phyloP scores from a whole-genome alignment of 2,113 vertebrate genomes.

The Laticauda laticaudata region DNA sequence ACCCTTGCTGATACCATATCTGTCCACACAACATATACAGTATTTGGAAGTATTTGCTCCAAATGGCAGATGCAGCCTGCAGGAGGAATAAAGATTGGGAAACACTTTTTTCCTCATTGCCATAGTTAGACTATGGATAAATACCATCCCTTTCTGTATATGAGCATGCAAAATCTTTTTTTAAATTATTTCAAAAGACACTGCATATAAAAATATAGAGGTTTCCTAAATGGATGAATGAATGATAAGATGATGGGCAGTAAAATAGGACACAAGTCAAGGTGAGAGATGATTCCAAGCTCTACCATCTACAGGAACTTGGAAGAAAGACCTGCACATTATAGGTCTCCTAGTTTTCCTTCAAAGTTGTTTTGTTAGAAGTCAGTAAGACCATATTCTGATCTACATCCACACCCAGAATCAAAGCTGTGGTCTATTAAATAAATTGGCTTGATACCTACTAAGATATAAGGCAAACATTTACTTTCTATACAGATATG shows the following conservation, averaged over 20 bases:
- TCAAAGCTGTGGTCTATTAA: background rate
- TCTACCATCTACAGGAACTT: background rate
- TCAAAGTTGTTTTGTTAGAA: background rate
- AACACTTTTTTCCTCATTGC: background rate
- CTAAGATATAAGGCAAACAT: background rate
- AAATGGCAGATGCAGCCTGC: background rate
- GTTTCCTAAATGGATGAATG: background rate
- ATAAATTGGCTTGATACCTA: background rate
- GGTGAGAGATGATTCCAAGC: background rate
- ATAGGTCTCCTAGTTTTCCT: background rate
- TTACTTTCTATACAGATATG: background rate
- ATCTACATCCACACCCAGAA: background rate
- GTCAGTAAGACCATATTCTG: background rate
- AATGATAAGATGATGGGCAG: background rate
- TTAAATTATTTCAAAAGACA: background rate
- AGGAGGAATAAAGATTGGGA: background rate
- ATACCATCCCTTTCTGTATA: background rate
- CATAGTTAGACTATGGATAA: background rate
- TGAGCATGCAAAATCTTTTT: background rate
- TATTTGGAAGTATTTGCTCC: background rate
- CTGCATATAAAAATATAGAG: background rate
- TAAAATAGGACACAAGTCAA: background rate
- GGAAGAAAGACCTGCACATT: background rate
- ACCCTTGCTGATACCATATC: no score
- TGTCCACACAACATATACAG: background rate